phyloP scores from a whole-genome alignment of 2,888 invertebrate species.

The Lasioglossum leucozonium region DNA sequence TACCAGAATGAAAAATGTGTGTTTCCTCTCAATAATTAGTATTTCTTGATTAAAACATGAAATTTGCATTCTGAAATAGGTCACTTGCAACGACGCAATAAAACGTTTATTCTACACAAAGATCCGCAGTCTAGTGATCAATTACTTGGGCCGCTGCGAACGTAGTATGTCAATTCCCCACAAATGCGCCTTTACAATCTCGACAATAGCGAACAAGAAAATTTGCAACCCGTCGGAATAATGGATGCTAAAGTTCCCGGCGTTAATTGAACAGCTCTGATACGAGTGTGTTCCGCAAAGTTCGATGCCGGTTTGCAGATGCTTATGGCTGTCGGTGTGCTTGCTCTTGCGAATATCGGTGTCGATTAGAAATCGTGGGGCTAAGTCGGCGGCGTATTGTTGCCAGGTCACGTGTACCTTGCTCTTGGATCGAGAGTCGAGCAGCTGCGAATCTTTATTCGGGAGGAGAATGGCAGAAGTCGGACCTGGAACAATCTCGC shows the following conservation, averaged over 20 bases:
- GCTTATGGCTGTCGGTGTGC: not conserved
- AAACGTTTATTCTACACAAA: not conserved
- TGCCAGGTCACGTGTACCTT: not conserved
- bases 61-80: not conserved
- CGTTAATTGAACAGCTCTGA: not conserved
- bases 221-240: not conserved
- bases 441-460: conserved; percentile 8
- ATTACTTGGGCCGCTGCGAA: not conserved
- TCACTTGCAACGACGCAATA: too few species aligned
- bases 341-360: not conserved
- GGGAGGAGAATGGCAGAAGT: conserved; percentile 11
- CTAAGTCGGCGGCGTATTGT: not conserved
- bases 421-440: not conserved
- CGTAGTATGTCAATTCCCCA: not conserved
- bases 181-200: not conserved
- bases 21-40: too few species aligned
- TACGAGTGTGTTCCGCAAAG: not conserved
- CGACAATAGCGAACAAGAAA: not conserved
- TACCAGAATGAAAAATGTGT: too few species aligned
- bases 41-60: not conserved
- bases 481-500: not conserved
- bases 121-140: not conserved
- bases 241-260: not conserved
- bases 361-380: not conserved
- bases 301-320: not conserved